phyloP scores from a whole-genome alignment of 2,797 vertebrate genomes.

The Coregonus suidteri region DNA sequence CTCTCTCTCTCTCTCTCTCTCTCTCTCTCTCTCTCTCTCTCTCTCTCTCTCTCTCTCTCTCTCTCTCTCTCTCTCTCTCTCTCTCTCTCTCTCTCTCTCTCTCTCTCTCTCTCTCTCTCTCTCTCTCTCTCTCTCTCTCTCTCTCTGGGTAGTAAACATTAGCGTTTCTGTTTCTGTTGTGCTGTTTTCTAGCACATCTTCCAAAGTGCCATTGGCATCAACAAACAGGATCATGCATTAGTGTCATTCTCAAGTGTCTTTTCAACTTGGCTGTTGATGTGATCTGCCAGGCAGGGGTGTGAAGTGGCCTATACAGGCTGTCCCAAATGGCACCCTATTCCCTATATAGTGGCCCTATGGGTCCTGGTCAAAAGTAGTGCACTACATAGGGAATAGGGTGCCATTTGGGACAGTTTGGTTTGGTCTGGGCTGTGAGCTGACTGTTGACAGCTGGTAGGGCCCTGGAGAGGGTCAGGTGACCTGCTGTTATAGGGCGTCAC shows the following conservation, averaged over 20 bases:
- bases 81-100: too few relatives aligned
- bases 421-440: conserved; percentile 28
- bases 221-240: conserved; percentile 12
- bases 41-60: too few relatives aligned
- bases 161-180: too few relatives aligned
- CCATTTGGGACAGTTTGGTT: background rate
- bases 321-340: background rate
- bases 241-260: conserved; percentile 38
- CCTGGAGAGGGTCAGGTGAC: conserved; percentile 43
- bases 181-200: too few relatives aligned
- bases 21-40: too few relatives aligned
- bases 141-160: background rate
- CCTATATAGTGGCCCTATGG: background rate
- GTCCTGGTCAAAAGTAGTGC: background rate
- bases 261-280: conserved; percentile 34
- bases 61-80: too few relatives aligned
- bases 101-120: too few relatives aligned
- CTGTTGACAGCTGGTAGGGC: conserved; percentile 53
- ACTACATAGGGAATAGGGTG: background rate
- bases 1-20: too few relatives aligned
- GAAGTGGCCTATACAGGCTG: conserved; percentile 7
- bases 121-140: conserved; percentile 6
- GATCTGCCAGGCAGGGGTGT: conserved; percentile 35
- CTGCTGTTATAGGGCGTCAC: conserved; percentile 36
- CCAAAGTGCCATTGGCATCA: conserved; percentile 21